These are phyloP conservation scores for Etheostoma perlongum DNA, from an alignment of 2,797 vertebrate genomes.

Conservation along the genomic window DNA sequence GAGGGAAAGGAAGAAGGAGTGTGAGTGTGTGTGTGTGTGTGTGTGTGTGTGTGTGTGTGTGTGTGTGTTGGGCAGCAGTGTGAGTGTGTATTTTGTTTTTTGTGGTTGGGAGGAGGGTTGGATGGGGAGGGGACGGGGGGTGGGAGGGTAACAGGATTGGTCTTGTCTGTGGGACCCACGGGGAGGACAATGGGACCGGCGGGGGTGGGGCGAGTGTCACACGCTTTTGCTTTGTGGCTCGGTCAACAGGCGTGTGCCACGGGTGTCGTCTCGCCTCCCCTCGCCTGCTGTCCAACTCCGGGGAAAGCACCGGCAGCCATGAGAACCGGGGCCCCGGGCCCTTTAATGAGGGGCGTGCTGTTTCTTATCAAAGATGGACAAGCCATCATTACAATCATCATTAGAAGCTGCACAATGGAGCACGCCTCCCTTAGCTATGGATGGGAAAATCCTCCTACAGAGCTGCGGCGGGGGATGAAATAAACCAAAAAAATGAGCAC, in stretches of 20 bases:
- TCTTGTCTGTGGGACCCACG: conserved; percentile 76
- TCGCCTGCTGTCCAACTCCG: conserved; percentile 81
- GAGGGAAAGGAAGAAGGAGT: conserved; percentile 44
- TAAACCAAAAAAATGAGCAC: conserved; percentile 3
- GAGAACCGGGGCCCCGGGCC: conserved; percentile 71
- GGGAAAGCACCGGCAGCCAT: conserved; percentile 57
- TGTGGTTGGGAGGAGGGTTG: conserved; percentile 27
- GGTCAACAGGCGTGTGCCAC: conserved; percentile 88
- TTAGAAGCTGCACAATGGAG: conserved; percentile 76
- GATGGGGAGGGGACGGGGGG: conserved; percentile 11
- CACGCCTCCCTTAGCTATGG: conserved; percentile 56
- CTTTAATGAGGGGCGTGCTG: conserved; percentile 82
- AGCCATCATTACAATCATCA: conserved; percentile 83
- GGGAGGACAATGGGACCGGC: conserved; percentile 70
- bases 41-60: conserved; percentile 19
- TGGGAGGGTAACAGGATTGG: conserved; percentile 69
- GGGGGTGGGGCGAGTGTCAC: conserved; percentile 80
- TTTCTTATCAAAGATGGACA: conserved; percentile 86
- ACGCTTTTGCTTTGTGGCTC: conserved; percentile 84
- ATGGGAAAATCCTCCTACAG: conserved; percentile 64
- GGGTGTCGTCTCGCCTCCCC: conserved; percentile 79
- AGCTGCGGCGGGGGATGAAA: conserved; percentile 21
- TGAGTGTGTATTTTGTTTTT: conserved; percentile 54
- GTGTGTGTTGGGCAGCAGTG: conserved; percentile 28
- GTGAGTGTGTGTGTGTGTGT: conserved; percentile 31